Conservation (phyloP, 2,797 vertebrate genomes). For the Coregonus ussuriensis region DNA sequence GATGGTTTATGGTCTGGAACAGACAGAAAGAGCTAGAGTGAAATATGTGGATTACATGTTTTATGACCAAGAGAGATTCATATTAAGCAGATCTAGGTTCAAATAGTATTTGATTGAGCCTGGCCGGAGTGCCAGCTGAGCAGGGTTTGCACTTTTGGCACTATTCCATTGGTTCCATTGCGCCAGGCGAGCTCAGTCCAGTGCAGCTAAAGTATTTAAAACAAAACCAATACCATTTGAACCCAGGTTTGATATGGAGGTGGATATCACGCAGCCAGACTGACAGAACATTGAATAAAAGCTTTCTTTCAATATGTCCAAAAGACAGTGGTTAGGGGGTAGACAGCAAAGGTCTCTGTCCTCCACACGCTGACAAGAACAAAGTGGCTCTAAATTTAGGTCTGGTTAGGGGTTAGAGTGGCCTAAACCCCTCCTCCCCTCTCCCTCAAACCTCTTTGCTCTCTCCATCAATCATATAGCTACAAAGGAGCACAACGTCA, state of each 20-base stretch:
- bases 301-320: constrained; percentile 69
- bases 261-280: constrained; percentile 58
- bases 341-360: constrained; percentile 66
- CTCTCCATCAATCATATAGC: constrained; percentile 48
- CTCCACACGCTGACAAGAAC: constrained; percentile 64
- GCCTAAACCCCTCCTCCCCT: constrained; percentile 38
- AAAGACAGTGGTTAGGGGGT: constrained; percentile 54
- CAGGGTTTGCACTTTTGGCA: too few relatives aligned
- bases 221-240: not conserved
- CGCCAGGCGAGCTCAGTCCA: not conserved
- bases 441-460: constrained; percentile 32
- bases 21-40: too few relatives aligned
- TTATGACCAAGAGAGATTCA: not conserved
- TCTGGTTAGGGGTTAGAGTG: constrained; percentile 44
- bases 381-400: constrained; percentile 73
- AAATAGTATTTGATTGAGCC: too few relatives aligned
- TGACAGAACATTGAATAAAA: constrained; percentile 73
- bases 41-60: not conserved
- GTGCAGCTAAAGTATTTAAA: not conserved
- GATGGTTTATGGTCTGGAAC: not conserved
- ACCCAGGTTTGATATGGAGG: not conserved
- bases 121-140: too few relatives aligned
- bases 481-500: constrained; percentile 49
- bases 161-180: not conserved
- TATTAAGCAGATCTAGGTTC: not conserved